These are phyloP conservation scores for Parauchenoglanis ngamensis DNA, from an alignment of 2,797 vertebrate species.

Conservation along the genomic window DNA sequence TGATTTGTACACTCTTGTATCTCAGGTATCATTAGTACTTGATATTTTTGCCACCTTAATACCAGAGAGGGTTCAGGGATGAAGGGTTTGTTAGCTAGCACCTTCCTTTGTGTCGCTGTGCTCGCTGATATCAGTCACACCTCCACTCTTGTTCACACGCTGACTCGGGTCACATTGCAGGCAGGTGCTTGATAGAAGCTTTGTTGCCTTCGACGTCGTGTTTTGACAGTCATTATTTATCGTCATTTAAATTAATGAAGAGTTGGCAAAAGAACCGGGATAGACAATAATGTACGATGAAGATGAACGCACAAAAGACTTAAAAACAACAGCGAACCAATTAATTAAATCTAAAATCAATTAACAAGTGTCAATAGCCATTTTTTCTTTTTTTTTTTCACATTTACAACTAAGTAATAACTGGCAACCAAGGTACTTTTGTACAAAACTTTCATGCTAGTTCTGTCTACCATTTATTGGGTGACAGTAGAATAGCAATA, in stretches of 20 bases:
- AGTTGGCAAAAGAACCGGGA: background rate
- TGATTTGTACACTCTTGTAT: background rate
- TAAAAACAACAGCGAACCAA: background rate
- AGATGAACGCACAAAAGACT: background rate
- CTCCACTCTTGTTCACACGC: slow-evolving; percentile 26
- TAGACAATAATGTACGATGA: background rate
- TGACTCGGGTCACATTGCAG: slow-evolving; percentile 28
- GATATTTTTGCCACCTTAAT: background rate
- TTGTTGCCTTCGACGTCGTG: background rate
- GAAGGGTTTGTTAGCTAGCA: background rate
- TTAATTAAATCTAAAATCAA: background rate
- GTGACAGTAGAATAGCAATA: background rate
- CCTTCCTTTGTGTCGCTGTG: background rate
- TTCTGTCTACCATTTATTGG: background rate
- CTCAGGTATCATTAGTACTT: background rate
- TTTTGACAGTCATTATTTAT: slow-evolving; percentile 21
- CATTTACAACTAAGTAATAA: background rate
- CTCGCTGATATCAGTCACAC: slow-evolving; percentile 24
- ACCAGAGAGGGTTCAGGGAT: background rate
- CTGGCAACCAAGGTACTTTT: background rate
- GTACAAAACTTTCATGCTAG: background rate
- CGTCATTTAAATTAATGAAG: background rate
- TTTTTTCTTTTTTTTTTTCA: too few species aligned
- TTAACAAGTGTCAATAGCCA: background rate
- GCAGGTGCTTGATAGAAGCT: slow-evolving; percentile 37